Conservation (phyloP, 2,113 vertebrate species). For the Pterocles burchelli region DNA sequence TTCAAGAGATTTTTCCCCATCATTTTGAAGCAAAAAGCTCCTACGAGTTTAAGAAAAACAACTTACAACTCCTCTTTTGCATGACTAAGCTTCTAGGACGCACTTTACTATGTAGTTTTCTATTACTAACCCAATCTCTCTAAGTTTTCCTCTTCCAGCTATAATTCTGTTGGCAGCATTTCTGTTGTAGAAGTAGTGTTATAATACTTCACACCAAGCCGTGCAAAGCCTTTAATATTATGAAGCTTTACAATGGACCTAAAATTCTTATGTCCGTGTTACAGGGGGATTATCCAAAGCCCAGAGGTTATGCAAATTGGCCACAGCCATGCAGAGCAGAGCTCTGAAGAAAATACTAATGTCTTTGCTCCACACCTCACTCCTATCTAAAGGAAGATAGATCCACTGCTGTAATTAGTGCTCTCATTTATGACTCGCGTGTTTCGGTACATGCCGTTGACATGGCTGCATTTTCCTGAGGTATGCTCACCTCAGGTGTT, state of each 20-base stretch:
- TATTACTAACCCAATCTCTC: background rate
- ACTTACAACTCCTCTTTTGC: background rate
- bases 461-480: background rate
- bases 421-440: background rate
- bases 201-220: background rate
- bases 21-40: background rate
- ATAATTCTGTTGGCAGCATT: background rate
- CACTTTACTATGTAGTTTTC: background rate
- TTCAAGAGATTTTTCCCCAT: background rate
- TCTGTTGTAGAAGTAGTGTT: background rate
- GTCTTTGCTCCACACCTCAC: background rate
- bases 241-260: background rate
- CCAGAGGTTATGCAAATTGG: background rate
- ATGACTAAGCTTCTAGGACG: background rate
- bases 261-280: background rate
- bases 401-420: background rate
- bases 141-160: background rate
- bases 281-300: background rate
- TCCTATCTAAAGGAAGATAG: background rate
- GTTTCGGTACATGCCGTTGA: background rate
- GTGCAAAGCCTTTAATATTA: background rate
- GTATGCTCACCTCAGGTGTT: background rate
- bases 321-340: background rate
- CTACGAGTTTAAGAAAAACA: background rate
- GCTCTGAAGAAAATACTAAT: background rate